Evolutionary conservation across 2,888 invertebrate species (phyloP).

Genomic region (Linyphia triangularis): DNA sequence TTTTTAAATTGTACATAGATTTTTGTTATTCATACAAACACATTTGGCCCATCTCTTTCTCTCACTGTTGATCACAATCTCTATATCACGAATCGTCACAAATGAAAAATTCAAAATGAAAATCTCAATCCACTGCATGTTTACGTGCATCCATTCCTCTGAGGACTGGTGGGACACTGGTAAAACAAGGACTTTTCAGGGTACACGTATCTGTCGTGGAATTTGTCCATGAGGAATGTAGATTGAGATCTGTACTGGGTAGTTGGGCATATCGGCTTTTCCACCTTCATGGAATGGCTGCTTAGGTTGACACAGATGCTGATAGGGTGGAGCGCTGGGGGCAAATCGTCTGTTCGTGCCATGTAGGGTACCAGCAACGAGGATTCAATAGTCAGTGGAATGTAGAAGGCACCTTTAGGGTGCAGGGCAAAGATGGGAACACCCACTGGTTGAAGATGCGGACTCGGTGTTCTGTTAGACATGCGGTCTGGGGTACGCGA

Average conservation of each 20-base stretch:
- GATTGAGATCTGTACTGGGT: constrained; percentile 42
- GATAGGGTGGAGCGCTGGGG: constrained; percentile 88
- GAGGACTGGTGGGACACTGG: constrained; percentile 34
- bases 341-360: constrained; percentile 54
- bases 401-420: constrained; percentile 92
- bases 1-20: neutral
- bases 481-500: constrained; percentile 49
- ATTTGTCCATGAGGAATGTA: constrained; percentile 61
- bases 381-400: constrained; percentile 89
- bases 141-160: constrained; percentile 49
- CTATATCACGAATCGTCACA: neutral
- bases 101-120: neutral
- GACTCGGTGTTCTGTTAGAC: constrained; percentile 67
- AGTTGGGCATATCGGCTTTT: constrained; percentile 25
- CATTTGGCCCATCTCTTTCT: constrained; percentile 1
- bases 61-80: neutral
- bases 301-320: constrained; percentile 87
- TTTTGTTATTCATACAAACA: neutral
- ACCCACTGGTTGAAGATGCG: constrained; percentile 78
- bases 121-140: neutral
- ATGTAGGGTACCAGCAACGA: constrained; percentile 86
- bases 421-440: constrained; percentile 95
- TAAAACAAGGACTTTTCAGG: constrained; percentile 55
- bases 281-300: constrained; percentile 65
- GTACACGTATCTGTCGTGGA: constrained; percentile 60